Evolutionary conservation across 2,888 invertebrate species (phyloP).

Genomic region (Clanis bilineata): DNA sequence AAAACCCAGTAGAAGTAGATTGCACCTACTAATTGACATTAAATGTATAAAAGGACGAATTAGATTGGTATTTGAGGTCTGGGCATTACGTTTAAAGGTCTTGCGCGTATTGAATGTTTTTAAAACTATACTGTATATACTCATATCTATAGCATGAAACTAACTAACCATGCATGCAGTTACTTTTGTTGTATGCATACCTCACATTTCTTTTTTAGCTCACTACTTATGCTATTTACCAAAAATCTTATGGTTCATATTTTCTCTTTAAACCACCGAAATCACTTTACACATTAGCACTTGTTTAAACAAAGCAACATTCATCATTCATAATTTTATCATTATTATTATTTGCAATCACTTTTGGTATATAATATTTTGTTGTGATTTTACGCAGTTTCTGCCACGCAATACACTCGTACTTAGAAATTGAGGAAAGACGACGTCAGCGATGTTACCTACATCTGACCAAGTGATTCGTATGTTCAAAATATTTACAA

Average conservation of each 20-base stretch:
- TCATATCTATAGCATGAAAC: slow-evolving; percentile 20
- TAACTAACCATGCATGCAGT: slow-evolving; percentile 21
- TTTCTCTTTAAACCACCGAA: neutral
- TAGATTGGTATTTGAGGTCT: slow-evolving; percentile 41
- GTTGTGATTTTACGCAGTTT: slow-evolving; percentile 70
- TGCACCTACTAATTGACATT: slow-evolving; percentile 78
- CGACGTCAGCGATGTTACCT: slow-evolving; percentile 67
- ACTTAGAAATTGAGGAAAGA: slow-evolving; percentile 74
- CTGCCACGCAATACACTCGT: slow-evolving; percentile 79
- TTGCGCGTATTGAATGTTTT: slow-evolving; percentile 15
- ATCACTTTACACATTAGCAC: neutral
- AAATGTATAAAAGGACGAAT: slow-evolving; percentile 60
- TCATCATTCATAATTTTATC: neutral
- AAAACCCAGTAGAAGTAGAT: slow-evolving; percentile 66
- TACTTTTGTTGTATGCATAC: slow-evolving; percentile 17
- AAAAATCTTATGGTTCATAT: neutral
- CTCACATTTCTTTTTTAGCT: slow-evolving; percentile 9
- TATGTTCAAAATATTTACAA: slow-evolving; percentile 59
- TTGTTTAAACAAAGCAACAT: neutral
- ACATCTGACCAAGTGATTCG: slow-evolving; percentile 63
- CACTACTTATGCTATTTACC: too few relatives aligned
- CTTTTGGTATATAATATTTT: neutral
- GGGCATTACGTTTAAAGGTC: slow-evolving; percentile 29
- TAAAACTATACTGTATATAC: slow-evolving; percentile 7
- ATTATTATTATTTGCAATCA: neutral